Base-by-base conservation (phyloP, 2,113 vertebrate species). In the Phyllopteryx taeniolatus region DNA sequence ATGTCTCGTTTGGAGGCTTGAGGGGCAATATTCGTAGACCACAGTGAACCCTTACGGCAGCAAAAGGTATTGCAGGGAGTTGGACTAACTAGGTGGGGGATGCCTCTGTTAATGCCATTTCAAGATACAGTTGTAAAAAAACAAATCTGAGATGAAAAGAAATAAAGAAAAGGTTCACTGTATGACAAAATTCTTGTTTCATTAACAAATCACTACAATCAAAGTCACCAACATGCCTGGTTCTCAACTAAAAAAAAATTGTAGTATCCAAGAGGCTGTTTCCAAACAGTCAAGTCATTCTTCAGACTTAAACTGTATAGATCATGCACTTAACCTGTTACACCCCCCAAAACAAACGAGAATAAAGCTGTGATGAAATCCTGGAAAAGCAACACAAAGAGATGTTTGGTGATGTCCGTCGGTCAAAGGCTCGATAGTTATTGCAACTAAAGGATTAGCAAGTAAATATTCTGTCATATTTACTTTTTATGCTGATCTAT, bases 1-100 rank as follows among this genome's bases (percentile, higher is more conserved):
- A 11, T 10, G 53, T 56, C 53, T 56, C 20, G 20, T 54, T n/a
- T n/a, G 51, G 19, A 54, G 51, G 20, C 0, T 54, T 8, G 22
- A 57, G 12, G 53, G 53, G 2, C 20, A 20, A n/a, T 20, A 13
- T 10, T 12, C 77, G 51, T 8, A 64, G 78, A 71, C 80, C 27
- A 83, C 86, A 91, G 89, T 85, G 94, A 88, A 93, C 92, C 81
- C 93, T 77, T 13, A 1, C 86, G 93, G 92, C 77, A 59, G 22
- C 27, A 59, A 22, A 5, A 14, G 56, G 4, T 59, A 59, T 14
- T 31, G 27, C 56, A 59, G 22, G 20, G 15, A 22, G 20, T 56
- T 31, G 22, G 14, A 6, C 5, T 27, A 19, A 17, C 14, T 31
- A 8, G 10, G 56, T 31, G 12, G 56, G 53, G 0, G 2, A 20